Evolutionary conservation across 1,140 invertebrate species (phyloP).

Genomic region (Heliconius nattereri): DNA sequence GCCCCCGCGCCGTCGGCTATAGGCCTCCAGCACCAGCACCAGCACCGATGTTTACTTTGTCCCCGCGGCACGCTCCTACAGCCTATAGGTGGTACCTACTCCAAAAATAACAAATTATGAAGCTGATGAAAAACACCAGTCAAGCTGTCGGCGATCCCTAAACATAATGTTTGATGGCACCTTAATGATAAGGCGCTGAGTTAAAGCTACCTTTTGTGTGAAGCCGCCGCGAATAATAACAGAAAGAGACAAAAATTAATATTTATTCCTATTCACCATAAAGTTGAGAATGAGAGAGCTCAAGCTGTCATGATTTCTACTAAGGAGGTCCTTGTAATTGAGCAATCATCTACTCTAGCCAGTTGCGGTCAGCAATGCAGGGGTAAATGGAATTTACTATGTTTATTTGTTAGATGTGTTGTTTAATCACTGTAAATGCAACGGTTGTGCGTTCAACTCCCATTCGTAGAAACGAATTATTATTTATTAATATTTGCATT

Average conservation of each 20-base stretch:
- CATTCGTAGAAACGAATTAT: too few species aligned
- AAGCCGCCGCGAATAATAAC: constrained; percentile 64
- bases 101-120: constrained; percentile 78
- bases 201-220: constrained; percentile 70
- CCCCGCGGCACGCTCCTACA: constrained; percentile 67
- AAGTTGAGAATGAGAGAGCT: constrained; percentile 44
- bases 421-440: constrained; percentile 36
- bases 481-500: too few species aligned
- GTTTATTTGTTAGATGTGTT: constrained; percentile 59
- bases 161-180: constrained; percentile 79
- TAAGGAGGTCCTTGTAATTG: constrained; percentile 80
- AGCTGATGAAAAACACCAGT: constrained; percentile 75
- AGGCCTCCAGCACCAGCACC: constrained; percentile 45
- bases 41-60: constrained; percentile 74
- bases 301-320: constrained; percentile 60
- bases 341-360: constrained; percentile 79
- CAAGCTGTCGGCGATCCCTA: constrained; percentile 79
- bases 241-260: constrained; percentile 40
- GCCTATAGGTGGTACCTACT: constrained; percentile 54
- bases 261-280: constrained; percentile 46
- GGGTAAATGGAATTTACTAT: constrained; percentile 76
- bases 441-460: too few species aligned
- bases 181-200: constrained; percentile 79
- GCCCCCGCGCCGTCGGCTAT: constrained; percentile 29
- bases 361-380: constrained; percentile 75